Evolutionary conservation across 2,797 vertebrate species (phyloP).

Genomic region (Malacoctenus gilli): DNA sequence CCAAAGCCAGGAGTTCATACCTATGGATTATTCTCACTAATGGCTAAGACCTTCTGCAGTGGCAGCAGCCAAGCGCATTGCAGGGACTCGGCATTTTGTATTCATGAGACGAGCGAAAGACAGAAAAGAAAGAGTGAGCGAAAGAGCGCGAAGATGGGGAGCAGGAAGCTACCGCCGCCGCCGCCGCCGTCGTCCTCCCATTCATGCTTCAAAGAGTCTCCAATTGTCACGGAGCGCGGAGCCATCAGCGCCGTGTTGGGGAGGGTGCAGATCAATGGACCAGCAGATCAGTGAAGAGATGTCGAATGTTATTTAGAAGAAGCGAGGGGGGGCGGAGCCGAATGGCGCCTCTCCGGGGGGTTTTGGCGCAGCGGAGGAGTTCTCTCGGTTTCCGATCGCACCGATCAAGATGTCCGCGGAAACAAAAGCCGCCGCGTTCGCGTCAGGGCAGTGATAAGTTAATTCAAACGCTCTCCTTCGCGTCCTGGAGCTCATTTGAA

Average conservation of each 20-base stretch:
- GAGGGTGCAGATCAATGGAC: slow-evolving; percentile 30
- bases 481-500: slow-evolving; percentile 6
- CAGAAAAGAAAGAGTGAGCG: slow-evolving; percentile 30
- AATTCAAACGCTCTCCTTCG: slow-evolving; percentile 8
- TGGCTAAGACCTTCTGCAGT: slow-evolving; percentile 47
- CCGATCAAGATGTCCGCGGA: slow-evolving; percentile 16
- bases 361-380: neutral
- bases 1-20: slow-evolving; percentile 38
- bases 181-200: slow-evolving; percentile 1
- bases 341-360: slow-evolving; percentile 3
- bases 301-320: slow-evolving; percentile 13
- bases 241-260: slow-evolving; percentile 17
- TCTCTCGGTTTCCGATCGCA: neutral
- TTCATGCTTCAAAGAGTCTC: slow-evolving; percentile 43
- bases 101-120: slow-evolving; percentile 54
- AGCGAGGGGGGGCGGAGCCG: slow-evolving; percentile 10
- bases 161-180: slow-evolving; percentile 27
- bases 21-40: slow-evolving; percentile 53
- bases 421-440: slow-evolving; percentile 15
- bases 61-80: slow-evolving; percentile 48
- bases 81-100: slow-evolving; percentile 53
- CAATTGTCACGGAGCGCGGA: slow-evolving; percentile 41
- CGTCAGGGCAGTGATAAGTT: slow-evolving; percentile 6
- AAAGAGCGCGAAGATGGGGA: slow-evolving; percentile 23
- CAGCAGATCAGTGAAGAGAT: slow-evolving; percentile 33